Evolutionary conservation across 2,797 vertebrate genomes (phyloP).

Genomic region (Acanthis flammea): DNA sequence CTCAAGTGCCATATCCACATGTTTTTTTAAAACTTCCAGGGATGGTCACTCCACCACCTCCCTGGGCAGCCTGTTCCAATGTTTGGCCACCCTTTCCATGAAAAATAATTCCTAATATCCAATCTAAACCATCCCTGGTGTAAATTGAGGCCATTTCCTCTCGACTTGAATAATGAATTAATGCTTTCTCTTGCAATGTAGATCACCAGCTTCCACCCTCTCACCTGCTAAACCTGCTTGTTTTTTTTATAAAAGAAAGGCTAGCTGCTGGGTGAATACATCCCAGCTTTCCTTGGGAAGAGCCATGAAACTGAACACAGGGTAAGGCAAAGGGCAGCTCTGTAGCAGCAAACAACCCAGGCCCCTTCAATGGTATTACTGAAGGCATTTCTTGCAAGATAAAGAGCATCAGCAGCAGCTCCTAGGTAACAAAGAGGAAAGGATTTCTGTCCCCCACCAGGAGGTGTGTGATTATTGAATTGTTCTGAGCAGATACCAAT

Average conservation of each 20-base stretch:
- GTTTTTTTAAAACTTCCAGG: background rate
- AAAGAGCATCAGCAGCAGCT: background rate
- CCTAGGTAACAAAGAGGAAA: background rate
- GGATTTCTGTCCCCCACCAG: background rate
- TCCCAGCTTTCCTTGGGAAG: background rate
- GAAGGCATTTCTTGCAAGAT: background rate
- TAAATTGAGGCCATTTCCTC: background rate
- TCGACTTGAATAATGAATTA: background rate
- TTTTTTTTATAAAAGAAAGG: background rate
- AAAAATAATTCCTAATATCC: background rate
- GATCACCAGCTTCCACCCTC: background rate
- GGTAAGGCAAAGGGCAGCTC: background rate
- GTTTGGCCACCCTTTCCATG: fast-evolving
- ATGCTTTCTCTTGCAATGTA: background rate
- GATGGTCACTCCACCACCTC: background rate
- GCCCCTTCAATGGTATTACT: background rate
- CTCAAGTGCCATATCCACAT: background rate
- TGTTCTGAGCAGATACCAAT: background rate
- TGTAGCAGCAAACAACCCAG: background rate
- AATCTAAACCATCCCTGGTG: background rate
- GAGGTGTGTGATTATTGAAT: background rate
- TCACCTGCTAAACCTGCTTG: background rate
- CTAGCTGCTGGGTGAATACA: background rate
- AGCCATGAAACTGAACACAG: background rate
- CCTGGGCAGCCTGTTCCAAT: background rate